Base-by-base conservation (phyloP, 2,797 vertebrate genomes). In the Melanogrammus aeglefinus region DNA sequence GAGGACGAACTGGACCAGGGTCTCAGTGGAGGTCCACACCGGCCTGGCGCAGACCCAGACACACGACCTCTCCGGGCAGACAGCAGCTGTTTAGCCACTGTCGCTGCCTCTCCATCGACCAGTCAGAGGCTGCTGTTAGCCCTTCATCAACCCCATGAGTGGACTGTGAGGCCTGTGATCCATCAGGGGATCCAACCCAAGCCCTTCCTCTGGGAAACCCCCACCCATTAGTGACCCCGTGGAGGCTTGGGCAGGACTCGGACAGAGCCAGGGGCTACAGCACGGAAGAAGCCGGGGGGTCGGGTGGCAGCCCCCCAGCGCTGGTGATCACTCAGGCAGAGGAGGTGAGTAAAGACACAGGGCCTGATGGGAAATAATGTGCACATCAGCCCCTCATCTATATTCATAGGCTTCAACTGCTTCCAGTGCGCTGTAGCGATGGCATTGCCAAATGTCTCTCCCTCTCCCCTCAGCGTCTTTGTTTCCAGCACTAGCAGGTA, bases 341-440 rank as follows among this genome's bases (percentile, higher is more conserved):
- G 80, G 90, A 92, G 92, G 88, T 94, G 76, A 88, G 90, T 88
- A 82, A 86, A 88, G 85, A 89, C 91, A 88, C 86, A 88, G 84
- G 78, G 81, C 78, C 83, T 89, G 84, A 89, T 90, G 83, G 70
- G 79, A 85, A 90, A 89, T 90, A 83, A 92, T 86, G 86, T 41
- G 74, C 75, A 81, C 78, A 80, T 90, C 76, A 84, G 76, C 80
- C 74, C 73, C 86, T 92, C 77, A 85, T 92, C 90, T 87, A 79
- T 91, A 88, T 93, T 92, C 85, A 90, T 90, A 85, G 79, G 69
- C 82, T 75, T 86, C 88, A 89, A 82, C 85, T 82, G 84, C 80
- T 69, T 90, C 76, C 86, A 51, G 77, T 78, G 81, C 36, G 57
- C 86, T 74, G 73, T 76, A 83, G 77, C 70, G 77, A 75, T 74